Evolutionary conservation across 2,797 vertebrate species (phyloP), one percentile per base, ranked within the genome.

Genomic region (Pseudochirops corinnae): DNA sequence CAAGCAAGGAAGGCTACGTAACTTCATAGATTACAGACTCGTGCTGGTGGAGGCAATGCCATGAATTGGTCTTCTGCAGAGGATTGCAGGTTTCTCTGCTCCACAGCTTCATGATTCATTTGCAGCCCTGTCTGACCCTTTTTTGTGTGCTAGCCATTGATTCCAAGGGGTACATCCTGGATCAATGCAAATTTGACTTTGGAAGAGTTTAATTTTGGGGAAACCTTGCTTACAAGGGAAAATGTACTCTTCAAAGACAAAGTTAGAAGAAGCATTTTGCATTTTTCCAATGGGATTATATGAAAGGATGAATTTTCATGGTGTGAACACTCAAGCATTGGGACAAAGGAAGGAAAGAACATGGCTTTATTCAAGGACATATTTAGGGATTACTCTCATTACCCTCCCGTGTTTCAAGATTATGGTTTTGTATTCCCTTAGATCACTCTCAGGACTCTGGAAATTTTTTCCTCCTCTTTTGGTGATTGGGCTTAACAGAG

Each of bases 401-500:
- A 14, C 0, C 93, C 52, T 52, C 4, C 29, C 3, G 1, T 53
- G 10, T 14, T n/a, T 58, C 46, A 62, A 87, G 55, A 1, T 14
- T 58, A 5, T 57, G n/a, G 33, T 5, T 55, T 94, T 10, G 93
- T 14, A 29, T 94, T 92, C 92, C 21, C 14, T 92, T n/a, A 90
- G 52, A 92, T 92, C 39, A 29, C 56, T n/a, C 14, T 55, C 29
- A 94, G 52, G 56, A 90, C 46, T 90, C 74, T 91, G 16, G 10
- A 57, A 74, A 9, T 28, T 55, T 95, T 95, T 95, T 94, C 90
- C 46, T n/a, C 92, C 93, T 93, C 50, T 94, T 67, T 56, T 93
- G 55, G 74, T 91, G 52, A 56, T 56, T 62, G 93, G 39, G 29
- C 39, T 93, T 62, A 91, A 93, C 56, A 56, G 31, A 55, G 26